Base-by-base conservation (phyloP, 2,797 vertebrate species). In the Kryptopterus vitreolus region DNA sequence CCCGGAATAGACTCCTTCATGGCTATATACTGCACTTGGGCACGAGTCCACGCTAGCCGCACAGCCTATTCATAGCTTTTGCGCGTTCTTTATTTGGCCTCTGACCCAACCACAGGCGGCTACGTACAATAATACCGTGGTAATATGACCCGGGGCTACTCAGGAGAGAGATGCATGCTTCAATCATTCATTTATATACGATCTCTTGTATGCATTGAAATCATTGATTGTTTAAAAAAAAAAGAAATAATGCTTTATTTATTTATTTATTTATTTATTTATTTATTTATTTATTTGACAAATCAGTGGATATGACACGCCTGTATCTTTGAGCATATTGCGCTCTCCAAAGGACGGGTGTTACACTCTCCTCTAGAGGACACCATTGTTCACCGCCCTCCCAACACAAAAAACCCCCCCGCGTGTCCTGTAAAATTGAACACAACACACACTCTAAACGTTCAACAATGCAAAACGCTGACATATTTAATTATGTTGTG, bases 351-450 rank as follows among this genome's bases (percentile, higher is more conserved):
- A 11, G 11, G 66, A 50, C n/a, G 69, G 77, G 71, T 86, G 85
- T 90, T 88, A 70, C 86, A 88, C 86, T 92, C 91, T 90, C 93
- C 91, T 93, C 92, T 93, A 94, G 94, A 91, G 93, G 94, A 92
- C 92, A 92, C 90, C 93, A 92, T 93, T 94, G 93, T 91, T 92
- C 92, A 92, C 86, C 84, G 87, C 86, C 91, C 89, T 91, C 89
- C 89, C 88, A 89, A 89, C 87, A 90, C 75, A 58, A 87, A 85
- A 43, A 43, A 43, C 38, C 76, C 76, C 78, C 69, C 80, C n/a
- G n/a, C n/a, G n/a, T 76, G 15, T 50, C 75, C n/a, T 70, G 65
- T 55, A 24, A 20, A 24, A 29, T 71, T 63, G n/a, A n/a, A 65
- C 31, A 70, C 15, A 53, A 22, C 31, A 50, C 18, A 35, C 29